phyloP scores from a whole-genome alignment of 2,888 invertebrate species.

The Muscina levida region DNA sequence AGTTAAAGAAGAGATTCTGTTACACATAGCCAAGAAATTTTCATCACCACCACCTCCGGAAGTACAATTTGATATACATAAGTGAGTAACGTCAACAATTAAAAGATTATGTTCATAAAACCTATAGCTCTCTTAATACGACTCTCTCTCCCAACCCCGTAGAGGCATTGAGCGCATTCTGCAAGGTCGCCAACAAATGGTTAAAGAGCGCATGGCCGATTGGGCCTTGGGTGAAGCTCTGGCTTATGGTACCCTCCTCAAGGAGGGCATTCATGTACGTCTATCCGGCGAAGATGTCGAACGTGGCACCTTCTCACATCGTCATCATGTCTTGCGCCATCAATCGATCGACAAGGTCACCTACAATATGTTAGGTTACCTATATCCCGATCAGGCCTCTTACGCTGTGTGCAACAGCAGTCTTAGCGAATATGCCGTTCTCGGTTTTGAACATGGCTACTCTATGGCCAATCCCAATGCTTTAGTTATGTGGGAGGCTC shows the following conservation, averaged over 20 bases:
- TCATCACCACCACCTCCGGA: conserved; percentile 84
- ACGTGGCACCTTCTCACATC: conserved; percentile 96
- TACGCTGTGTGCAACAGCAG: conserved; percentile 99
- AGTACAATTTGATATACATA: conserved; percentile 84
- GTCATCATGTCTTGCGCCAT: conserved; percentile 99
- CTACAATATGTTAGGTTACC: conserved; percentile 92
- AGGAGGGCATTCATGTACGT: conserved; percentile 98
- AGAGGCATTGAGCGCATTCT: conserved; percentile 91
- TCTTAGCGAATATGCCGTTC: conserved; percentile 93
- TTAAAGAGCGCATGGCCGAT: conserved; percentile 91
- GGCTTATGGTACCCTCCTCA: conserved; percentile 97
- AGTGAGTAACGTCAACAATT: conserved; percentile 71
- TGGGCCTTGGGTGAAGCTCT: conserved; percentile 99
- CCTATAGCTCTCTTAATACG: not conserved
- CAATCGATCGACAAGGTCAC: conserved; percentile 96
- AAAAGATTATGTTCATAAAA: too few species aligned
- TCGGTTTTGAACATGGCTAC: conserved; percentile 98
- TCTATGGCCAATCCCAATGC: conserved; percentile 99
- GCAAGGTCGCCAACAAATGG: conserved; percentile 95
- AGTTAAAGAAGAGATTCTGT: conserved; percentile 83
- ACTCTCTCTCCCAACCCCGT: conserved; percentile 68
- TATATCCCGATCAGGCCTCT: conserved; percentile 97
- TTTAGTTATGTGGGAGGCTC: conserved; percentile 98
- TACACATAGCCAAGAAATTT: conserved; percentile 84
- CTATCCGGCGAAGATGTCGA: conserved; percentile 98